phyloP scores from a whole-genome alignment of 2,797 vertebrate species.

The Phataginus tricuspis region DNA sequence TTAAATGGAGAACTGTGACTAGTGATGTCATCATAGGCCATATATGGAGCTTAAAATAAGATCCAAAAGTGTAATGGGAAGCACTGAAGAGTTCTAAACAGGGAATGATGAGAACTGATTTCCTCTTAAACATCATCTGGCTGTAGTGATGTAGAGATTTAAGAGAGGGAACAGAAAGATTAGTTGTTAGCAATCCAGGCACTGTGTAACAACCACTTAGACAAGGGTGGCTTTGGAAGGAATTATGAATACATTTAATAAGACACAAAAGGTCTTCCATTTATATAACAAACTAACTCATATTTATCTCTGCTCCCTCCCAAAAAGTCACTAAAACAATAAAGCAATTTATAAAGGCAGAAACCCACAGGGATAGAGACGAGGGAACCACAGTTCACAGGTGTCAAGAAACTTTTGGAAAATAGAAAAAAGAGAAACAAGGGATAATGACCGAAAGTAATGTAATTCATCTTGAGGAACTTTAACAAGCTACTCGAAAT shows the following conservation, averaged over 20 bases:
- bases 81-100: neutral
- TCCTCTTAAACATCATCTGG: neutral
- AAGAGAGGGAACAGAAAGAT: neutral
- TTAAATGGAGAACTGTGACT: neutral
- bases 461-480: neutral
- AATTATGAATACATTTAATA: neutral
- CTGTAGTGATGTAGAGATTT: neutral
- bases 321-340: neutral
- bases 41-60: neutral
- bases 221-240: neutral
- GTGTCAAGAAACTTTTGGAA: neutral
- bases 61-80: neutral
- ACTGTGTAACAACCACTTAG: neutral
- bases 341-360: constrained; percentile 24
- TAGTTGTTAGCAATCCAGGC: neutral
- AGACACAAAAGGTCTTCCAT: constrained; percentile 11
- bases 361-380: neutral
- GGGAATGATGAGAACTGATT: neutral
- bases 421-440: neutral
- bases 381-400: neutral
- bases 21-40: neutral
- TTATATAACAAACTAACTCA: neutral
- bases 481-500: neutral
- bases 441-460: neutral
- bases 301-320: neutral